Base-by-base conservation (phyloP, 92 coral and sea anemone species). In the Phenganax subtilis region DNA sequence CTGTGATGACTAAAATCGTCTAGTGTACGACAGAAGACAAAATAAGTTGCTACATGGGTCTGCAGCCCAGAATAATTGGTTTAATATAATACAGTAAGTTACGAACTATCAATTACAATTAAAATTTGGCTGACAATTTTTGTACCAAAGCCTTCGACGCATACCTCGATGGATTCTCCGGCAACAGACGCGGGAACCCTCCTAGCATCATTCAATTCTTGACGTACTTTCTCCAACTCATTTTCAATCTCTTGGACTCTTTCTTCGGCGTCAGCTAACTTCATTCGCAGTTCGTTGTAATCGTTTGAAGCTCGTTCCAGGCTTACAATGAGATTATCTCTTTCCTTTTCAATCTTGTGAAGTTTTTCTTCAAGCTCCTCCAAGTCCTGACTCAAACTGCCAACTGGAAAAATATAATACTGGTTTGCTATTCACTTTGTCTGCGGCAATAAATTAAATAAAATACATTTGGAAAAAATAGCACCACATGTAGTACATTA, bases 351-450 rank as follows among this genome's bases (percentile, higher is more conserved):
- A 47, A 90, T 82, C 77, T 85, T 88, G 84, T 80, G 67, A 77
- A 96, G 85, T 76, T 84, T 90, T 59, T 92, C 96, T 76, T 92
- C 99, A 2, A 96, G 97, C 62, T 96, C 97, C 87, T 96, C 99
- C 67, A 96, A 87, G 67, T 82, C 87, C 53, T 89, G 84, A 80
- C 92, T 90, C 57, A 88, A 86, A 8, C 90, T 72, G 17, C 80
- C 88, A 55, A 89, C 99, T 93, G 59, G 31, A 75, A 12, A 7
- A 15, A 61, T 61, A 61, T 17, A n/a, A 5, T 8, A n/a, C 28
- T 17, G 14, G 67, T 17, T 61, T 37, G 5, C 47, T 1, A 37
- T 5, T 37, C 47, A 37, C 2, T 37, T 37, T 37, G 2, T 37
- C 47, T 37, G 47, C 5, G 5, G 47, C 5, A 37, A 37, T 5